Evolutionary conservation across 2,113 vertebrate genomes (phyloP).

Genomic region (Columba livia): DNA sequence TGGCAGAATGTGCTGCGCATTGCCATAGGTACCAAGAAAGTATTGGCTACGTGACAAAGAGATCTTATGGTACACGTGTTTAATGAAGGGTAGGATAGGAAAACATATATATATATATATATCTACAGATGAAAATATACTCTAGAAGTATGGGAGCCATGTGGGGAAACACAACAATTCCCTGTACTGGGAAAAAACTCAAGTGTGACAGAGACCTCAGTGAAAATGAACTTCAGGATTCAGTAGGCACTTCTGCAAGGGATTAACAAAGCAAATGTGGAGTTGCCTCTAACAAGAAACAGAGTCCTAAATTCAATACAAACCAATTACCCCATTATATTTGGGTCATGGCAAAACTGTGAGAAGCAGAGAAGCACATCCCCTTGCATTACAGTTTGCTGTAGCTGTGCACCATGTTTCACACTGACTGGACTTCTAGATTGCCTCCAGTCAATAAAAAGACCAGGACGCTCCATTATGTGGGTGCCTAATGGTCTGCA

Average conservation of each 20-base stretch:
- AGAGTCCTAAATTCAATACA: background rate
- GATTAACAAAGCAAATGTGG: background rate
- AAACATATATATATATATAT: background rate
- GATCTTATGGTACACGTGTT: background rate
- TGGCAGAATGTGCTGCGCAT: background rate
- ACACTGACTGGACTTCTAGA: background rate
- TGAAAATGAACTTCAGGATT: constrained; percentile 23
- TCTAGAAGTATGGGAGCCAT: background rate
- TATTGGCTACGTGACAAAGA: background rate
- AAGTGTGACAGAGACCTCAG: background rate
- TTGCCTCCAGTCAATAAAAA: background rate
- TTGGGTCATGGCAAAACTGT: background rate
- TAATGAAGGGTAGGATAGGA: background rate
- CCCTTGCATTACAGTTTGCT: background rate
- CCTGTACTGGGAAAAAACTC: background rate
- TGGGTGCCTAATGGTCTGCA: background rate
- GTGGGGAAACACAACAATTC: background rate
- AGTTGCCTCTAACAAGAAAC: background rate
- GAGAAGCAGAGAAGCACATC: background rate
- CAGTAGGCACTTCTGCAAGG: constrained; percentile 18
- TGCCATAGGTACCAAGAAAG: background rate
- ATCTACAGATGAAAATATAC: background rate
- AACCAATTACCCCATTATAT: background rate
- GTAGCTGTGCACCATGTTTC: background rate
- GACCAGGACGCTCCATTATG: background rate